phyloP scores from a whole-genome alignment of 2,888 invertebrate genomes.

The Lasioglossum leucozonium region DNA sequence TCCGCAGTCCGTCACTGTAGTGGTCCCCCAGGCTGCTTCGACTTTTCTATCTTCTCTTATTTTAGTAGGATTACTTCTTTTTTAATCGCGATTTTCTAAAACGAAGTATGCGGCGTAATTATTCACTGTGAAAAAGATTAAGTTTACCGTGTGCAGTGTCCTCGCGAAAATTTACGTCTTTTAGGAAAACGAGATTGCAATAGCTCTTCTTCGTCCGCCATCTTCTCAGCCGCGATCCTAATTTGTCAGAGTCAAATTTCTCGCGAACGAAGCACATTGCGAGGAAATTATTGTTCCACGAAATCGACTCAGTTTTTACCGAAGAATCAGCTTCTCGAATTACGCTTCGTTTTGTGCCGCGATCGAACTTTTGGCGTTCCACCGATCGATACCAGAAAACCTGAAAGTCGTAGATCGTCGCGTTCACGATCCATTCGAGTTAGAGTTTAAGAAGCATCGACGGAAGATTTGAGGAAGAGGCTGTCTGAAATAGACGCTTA shows the following conservation, averaged over 20 bases:
- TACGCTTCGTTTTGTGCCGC: neutral
- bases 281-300: neutral
- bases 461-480: constrained; percentile 2
- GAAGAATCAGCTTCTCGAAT: neutral
- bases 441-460: constrained; percentile 9
- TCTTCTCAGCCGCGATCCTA: neutral
- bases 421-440: constrained; percentile 7
- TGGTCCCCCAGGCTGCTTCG: neutral
- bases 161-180: no score
- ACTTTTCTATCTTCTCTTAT: neutral
- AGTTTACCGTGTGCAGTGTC: neutral
- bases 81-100: neutral
- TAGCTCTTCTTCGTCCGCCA: neutral
- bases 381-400: neutral
- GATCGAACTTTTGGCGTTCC: neutral
- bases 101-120: constrained; percentile 1
- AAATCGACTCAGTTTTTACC: neutral
- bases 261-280: neutral
- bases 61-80: constrained; percentile 13
- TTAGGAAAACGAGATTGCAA: neutral
- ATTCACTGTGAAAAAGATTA: neutral
- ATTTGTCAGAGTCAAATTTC: neutral
- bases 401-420: constrained; percentile 20
- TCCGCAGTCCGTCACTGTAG: neutral
- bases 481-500: neutral